phyloP scores from a whole-genome alignment of 2,113 vertebrate genomes.

The Mormyrus iriodes region DNA sequence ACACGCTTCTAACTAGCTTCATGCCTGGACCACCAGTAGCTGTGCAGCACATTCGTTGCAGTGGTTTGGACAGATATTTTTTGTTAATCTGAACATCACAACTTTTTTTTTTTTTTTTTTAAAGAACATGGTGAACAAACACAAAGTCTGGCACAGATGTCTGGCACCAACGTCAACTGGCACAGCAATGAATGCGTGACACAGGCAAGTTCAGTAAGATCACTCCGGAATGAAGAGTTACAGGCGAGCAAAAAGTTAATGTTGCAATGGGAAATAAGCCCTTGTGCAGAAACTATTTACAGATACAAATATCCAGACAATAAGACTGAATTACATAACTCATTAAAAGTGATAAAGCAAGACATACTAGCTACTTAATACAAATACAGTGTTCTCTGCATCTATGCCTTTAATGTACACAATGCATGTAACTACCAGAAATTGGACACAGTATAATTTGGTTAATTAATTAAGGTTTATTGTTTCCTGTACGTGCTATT shows the following conservation, averaged over 20 bases:
- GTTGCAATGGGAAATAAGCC: not conserved
- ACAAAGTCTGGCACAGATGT: not conserved
- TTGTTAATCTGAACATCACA: not conserved
- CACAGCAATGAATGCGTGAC: not conserved
- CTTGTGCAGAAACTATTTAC: not conserved
- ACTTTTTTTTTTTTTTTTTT: not conserved
- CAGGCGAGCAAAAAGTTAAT: not conserved
- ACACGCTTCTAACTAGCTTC: not conserved
- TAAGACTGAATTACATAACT: not conserved
- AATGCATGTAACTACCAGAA: not conserved
- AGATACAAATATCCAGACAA: not conserved
- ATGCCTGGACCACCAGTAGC: not conserved
- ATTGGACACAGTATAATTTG: not conserved
- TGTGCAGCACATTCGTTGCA: not conserved
- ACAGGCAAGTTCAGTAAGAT: not conserved
- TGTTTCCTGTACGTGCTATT: not conserved
- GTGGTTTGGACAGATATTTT: not conserved
- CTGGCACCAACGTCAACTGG: not conserved
- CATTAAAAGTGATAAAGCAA: not conserved
- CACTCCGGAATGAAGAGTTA: not conserved
- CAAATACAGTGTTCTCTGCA: not conserved
- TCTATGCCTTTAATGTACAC: not conserved
- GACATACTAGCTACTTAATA: not conserved
- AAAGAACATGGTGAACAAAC: not conserved
- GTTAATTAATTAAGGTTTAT: constrained; percentile 2